Conservation (phyloP, 2,888 invertebrate genomes). For the Aethes cnicana region DNA sequence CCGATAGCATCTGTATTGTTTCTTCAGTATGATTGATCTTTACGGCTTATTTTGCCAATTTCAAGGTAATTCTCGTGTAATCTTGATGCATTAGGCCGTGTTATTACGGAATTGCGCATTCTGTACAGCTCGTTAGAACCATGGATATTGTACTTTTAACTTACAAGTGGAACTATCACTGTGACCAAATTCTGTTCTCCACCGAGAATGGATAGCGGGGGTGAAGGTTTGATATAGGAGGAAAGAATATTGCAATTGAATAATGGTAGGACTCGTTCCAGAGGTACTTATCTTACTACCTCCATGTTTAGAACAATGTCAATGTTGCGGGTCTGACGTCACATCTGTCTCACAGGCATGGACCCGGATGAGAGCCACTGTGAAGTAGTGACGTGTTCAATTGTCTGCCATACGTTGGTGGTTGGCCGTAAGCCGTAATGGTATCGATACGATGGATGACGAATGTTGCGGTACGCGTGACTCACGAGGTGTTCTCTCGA, state of each 20-base stretch:
- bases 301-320: slow-evolving; percentile 18
- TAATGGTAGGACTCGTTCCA: no score
- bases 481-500: slow-evolving; percentile 11
- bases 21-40: slow-evolving; percentile 25
- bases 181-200: no score
- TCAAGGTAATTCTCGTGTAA: slow-evolving; percentile 4
- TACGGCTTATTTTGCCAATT: slow-evolving; percentile 15
- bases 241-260: no score
- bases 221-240: no score
- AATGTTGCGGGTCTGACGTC: slow-evolving; percentile 11
- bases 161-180: no score
- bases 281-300: no score
- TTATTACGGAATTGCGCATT: not conserved
- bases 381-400: slow-evolving; percentile 14
- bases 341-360: not conserved
- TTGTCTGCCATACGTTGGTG: not conserved
- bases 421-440: not conserved
- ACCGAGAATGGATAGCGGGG: no score
- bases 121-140: not conserved
- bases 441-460: slow-evolving; percentile 1
- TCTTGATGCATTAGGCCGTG: not conserved
- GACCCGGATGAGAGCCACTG: slow-evolving; percentile 17
- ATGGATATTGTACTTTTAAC: no score
- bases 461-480: slow-evolving; percentile 20
- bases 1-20: slow-evolving; percentile 21